Conservation (phyloP, 1,140 invertebrate genomes). For the Nasonia vitripennis region DNA sequence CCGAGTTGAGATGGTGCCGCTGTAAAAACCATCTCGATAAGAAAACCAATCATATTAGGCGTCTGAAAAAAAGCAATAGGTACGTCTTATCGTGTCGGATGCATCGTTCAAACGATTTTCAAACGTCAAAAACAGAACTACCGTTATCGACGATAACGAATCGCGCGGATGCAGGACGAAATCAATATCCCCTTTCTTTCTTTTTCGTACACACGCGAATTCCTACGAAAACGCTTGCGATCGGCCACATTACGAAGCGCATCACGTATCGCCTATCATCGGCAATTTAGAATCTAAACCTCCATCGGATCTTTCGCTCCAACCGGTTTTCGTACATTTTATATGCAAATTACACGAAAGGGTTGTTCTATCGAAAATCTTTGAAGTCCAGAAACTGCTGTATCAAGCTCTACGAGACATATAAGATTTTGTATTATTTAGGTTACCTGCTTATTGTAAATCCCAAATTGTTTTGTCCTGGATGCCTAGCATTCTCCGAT, state of each 20-base stretch:
- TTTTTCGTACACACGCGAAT: too few relatives aligned
- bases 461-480: neutral
- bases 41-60: too few relatives aligned
- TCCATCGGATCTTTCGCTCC: neutral
- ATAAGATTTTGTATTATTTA: neutral
- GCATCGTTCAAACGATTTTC: too few relatives aligned
- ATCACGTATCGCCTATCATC: constrained; percentile 41
- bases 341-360: constrained; percentile 35
- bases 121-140: too few relatives aligned
- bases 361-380: constrained; percentile 1
- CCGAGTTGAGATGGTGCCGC: too few relatives aligned
- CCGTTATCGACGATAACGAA: neutral
- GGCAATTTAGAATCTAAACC: constrained; percentile 44
- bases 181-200: neutral
- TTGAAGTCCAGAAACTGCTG: constrained; percentile 8
- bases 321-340: constrained; percentile 40
- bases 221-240: neutral
- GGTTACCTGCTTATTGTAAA: neutral
- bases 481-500: neutral
- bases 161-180: neutral
- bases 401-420: neutral
- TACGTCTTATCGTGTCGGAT: too few relatives aligned
- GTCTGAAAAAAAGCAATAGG: too few relatives aligned
- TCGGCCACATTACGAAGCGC: constrained; percentile 17
- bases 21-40: too few relatives aligned